Evolutionary conservation across 2,113 vertebrate species (phyloP), one percentile per base, ranked within the genome.

Genomic region (Pseudopipra pipra): DNA sequence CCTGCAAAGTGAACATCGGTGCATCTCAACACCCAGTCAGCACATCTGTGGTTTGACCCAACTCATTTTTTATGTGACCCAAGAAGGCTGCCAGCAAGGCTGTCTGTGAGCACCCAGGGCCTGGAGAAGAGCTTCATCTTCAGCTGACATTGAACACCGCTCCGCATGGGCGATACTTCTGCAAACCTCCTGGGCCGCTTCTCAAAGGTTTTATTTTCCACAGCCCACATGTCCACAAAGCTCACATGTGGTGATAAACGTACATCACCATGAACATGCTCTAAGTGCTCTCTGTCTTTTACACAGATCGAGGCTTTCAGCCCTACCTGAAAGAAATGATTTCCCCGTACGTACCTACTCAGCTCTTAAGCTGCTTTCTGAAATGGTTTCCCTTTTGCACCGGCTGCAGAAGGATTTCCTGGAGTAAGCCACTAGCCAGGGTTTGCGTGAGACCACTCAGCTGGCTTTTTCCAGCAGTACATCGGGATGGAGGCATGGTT

Each of bases 31-130:
- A 94, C 66, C 80, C 89, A 94, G 83, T 91, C 85, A 96, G 93
- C 76, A 94, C 96, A 96, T 95, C 96, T 97, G 97, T 95, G 95
- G 77, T 91, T 90, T 93, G 96, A 96, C 97, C 95, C 96, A 87
- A 93, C 89, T 96, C 68, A 52, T 92, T 93, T 94, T 87, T 94
- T 79, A 88, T 8, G 33, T 85, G 81, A 97, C 97, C 93, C 30
- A 35, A 90, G 74, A 93, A 92, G 86, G 82, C 93, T 89, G 83
- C 81, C 92, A 89, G 62, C 0, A 0, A 82, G 85, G n/a, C 62
- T 8, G 51, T 14, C 86, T 92, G 83, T 23, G 41, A 84, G 70
- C 74, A 8, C 37, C 77, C 65, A 63, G 68, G 28, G 78, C 21
- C 41, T 9, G 4, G 24, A 61, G 70, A 82, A 41, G 58, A 93